phyloP scores from a whole-genome alignment of 2,888 invertebrate genomes.

The Phania funesta region DNA sequence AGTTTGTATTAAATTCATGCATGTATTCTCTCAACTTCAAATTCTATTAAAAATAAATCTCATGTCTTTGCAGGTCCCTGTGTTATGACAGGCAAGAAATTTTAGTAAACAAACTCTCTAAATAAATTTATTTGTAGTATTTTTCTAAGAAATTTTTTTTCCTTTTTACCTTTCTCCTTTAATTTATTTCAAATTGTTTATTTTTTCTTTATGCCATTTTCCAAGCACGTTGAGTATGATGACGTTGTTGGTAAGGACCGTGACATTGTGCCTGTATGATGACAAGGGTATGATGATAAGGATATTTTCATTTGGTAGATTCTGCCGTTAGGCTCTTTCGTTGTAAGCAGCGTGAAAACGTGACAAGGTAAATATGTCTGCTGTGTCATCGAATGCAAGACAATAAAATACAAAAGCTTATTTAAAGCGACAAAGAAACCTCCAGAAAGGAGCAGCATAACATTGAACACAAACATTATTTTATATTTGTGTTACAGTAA shows the following conservation, averaged over 20 bases:
- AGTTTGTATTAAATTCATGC: not conserved
- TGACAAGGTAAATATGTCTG: constrained; percentile 43
- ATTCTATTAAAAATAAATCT: constrained; percentile 45
- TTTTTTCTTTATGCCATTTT: not conserved
- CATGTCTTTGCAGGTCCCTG: constrained; percentile 20
- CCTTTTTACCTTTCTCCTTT: not conserved
- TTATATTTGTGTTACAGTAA: too few species aligned
- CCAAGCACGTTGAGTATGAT: not conserved
- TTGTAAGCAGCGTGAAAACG: constrained; percentile 7
- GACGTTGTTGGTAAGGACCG: not conserved
- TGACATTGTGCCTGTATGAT: not conserved
- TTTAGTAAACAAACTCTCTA: not conserved
- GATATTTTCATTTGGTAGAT: not conserved
- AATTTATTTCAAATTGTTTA: too few species aligned
- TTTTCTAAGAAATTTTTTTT: not conserved
- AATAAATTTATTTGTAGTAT: not conserved
- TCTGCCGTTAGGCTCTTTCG: constrained; percentile 17
- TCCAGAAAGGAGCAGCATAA: too few species aligned
- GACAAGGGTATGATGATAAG: not conserved
- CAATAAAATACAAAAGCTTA: not conserved
- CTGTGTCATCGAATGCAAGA: not conserved
- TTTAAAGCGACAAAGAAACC: not conserved
- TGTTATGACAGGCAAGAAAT: constrained; percentile 42
- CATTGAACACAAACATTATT: too few species aligned
- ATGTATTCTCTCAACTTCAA: constrained; percentile 12